A percentile compares a stretch with the other conserved stretches of the same genome.
These are phyloP conservation scores for Rhincodon typus DNA, from an alignment of 2,797 vertebrate species.

Conservation along the genomic window DNA sequence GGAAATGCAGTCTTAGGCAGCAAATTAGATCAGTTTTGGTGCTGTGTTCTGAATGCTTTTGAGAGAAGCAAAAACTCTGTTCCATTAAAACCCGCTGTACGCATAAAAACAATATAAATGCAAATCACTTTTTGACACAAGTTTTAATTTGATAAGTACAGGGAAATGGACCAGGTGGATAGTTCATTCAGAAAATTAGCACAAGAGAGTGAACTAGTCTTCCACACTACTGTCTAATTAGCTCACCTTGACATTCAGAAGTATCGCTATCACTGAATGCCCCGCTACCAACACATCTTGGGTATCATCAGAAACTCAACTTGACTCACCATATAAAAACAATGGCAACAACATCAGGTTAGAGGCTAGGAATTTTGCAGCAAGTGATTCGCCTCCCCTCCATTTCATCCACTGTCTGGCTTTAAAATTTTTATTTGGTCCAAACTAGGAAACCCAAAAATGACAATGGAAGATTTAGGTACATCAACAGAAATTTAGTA, in stretches of 20 bases:
- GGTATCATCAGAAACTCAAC: background rate
- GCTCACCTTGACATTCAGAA: background rate
- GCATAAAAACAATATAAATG: background rate
- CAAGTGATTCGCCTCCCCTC: background rate
- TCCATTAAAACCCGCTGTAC: background rate
- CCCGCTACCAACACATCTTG: background rate
- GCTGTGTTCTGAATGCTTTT: no score
- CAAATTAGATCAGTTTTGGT: background rate
- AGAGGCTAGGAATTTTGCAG: background rate
- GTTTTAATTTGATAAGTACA: background rate
- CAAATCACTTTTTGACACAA: background rate
- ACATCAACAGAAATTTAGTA: background rate
- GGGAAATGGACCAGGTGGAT: background rate
- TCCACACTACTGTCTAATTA: background rate
- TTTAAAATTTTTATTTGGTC: background rate
- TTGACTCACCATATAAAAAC: no score
- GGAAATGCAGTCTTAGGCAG: background rate
- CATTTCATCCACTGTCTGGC: background rate
- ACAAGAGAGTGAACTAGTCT: background rate
- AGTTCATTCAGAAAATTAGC: background rate
- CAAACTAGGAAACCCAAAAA: background rate
- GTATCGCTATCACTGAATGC: background rate
- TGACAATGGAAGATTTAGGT: background rate
- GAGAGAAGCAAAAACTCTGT: background rate
- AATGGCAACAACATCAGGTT: no score